phyloP scores from a whole-genome alignment of 2,888 invertebrate species.

The Embidobia sp. region DNA sequence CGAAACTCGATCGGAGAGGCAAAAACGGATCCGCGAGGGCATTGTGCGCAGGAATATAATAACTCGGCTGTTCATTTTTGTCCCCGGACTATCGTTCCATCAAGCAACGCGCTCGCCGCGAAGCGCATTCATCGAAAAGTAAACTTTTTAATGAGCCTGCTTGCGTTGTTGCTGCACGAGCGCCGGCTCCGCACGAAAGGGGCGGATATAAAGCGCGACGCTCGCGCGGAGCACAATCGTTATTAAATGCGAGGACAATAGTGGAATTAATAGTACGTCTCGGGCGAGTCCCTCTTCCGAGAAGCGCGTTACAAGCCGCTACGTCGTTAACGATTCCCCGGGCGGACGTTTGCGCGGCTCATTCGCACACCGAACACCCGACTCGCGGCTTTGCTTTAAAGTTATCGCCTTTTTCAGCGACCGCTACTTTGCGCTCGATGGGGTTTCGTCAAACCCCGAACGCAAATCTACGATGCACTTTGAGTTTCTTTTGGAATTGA shows the following conservation, averaged over 20 bases:
- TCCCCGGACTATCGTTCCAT: not conserved
- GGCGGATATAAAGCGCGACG: conserved; percentile 22
- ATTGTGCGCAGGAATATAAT: no score
- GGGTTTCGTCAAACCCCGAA: no score
- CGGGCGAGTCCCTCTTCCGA: conserved; percentile 33
- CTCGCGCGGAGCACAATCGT: conserved; percentile 38
- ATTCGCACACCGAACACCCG: no score
- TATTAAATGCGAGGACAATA: conserved; percentile 70
- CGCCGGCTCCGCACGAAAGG: conserved; percentile 5
- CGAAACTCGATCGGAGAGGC: no score
- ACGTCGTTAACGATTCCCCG: conserved; percentile 27
- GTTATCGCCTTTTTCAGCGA: no score
- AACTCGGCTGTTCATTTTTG: conserved; percentile 4
- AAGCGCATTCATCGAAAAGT: conserved; percentile 32
- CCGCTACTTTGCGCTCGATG: no score
- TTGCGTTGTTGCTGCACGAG: conserved; percentile 6
- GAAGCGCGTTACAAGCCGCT: conserved; percentile 25
- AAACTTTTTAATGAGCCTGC: conserved; percentile 36
- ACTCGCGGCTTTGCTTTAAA: no score
- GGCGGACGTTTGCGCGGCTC: conserved; percentile 28
- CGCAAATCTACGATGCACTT: no score
- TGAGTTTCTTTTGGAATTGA: no score
- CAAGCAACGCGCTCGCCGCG: not conserved
- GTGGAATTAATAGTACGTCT: conserved; percentile 53
- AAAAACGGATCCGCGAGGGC: no score